Base-by-base conservation (phyloP, 1,140 invertebrate species). In the Drosophila parvula region DNA sequence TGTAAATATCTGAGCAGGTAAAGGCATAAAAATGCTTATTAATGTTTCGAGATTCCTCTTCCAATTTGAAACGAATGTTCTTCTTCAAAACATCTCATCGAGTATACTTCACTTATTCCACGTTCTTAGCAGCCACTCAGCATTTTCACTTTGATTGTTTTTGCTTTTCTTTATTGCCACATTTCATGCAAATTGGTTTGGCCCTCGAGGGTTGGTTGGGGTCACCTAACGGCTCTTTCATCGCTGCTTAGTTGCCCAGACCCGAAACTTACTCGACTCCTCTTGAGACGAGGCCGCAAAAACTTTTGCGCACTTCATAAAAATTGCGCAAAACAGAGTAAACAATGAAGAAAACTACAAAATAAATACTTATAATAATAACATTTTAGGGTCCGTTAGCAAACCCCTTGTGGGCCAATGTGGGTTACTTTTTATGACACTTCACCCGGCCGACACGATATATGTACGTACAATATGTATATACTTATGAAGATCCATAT, bases 291-390 rank as follows among this genome's bases (percentile, higher is more conserved):
- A 63, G 73, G 71, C 73, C 60, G 67, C 73, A 70, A 36, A 61
- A 82, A 78, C 44, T 73, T 79, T 81, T 74, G 67, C 74, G 43
- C 78, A 69, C 80, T 81, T 59, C 78, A 79, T 75, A 68, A 79
- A 76, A 85, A 76, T 83, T 79, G 77, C 81, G 78, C 61, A 79
- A 83, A 77, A 51, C 45, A 67, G 53, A 51, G 50, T 69, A 79
- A 76, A 75, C 69, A 79, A 71, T 64, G 56, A 75, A 61, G 55
- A 63, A 59, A 74, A 83, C 79, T 83, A 76, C 61, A 79, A 84
- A 80, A 79, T 79, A 86, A 86, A 86, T 88, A 89, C 84, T 83
- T 89, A 79, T 63, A 73, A 69, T 83, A 83, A 88, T 77, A 88
- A 77, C 73, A 79, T 83, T 83, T 88, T 60, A 67, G 62, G 71